Conservation (phyloP, 2,797 vertebrate genomes). For the Mormyrops boulengeri region DNA sequence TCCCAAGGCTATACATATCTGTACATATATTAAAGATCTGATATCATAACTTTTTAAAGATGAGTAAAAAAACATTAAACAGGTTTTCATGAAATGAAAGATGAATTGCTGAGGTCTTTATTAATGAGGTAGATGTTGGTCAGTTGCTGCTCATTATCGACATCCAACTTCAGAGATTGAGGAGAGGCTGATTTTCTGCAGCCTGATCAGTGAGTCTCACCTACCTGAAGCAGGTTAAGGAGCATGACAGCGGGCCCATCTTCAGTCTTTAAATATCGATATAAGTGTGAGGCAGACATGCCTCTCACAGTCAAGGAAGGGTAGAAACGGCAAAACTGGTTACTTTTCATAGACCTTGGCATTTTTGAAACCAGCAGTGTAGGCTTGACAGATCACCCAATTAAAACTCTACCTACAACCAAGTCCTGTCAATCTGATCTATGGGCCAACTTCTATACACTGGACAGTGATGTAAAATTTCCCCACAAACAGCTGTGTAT, state of each 20-base stretch:
- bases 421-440: conserved; percentile 58
- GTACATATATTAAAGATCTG: neutral
- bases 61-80: neutral
- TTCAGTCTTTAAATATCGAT: conserved; percentile 68
- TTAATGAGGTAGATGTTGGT: conserved; percentile 21
- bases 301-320: conserved; percentile 51
- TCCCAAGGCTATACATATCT: neutral
- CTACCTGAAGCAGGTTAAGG: conserved; percentile 52
- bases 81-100: neutral
- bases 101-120: conserved; percentile 16
- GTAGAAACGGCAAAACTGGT: conserved; percentile 63
- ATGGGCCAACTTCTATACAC: conserved; percentile 35
- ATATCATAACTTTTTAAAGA: neutral
- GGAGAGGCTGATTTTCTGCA: conserved; percentile 32
- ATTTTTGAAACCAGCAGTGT: conserved; percentile 63
- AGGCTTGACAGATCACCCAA: conserved; percentile 63
- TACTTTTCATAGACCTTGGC: conserved; percentile 47
- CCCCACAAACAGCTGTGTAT: conserved; percentile 32
- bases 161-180: conserved; percentile 26
- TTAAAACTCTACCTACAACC: conserved; percentile 55
- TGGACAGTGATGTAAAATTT: conserved; percentile 37
- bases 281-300: conserved; percentile 55
- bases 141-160: conserved; percentile 2
- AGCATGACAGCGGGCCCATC: conserved; percentile 49
- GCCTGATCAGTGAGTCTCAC: conserved; percentile 48